Base-by-base conservation (phyloP, 2,113 vertebrate species). In the Talpa occidentalis region DNA sequence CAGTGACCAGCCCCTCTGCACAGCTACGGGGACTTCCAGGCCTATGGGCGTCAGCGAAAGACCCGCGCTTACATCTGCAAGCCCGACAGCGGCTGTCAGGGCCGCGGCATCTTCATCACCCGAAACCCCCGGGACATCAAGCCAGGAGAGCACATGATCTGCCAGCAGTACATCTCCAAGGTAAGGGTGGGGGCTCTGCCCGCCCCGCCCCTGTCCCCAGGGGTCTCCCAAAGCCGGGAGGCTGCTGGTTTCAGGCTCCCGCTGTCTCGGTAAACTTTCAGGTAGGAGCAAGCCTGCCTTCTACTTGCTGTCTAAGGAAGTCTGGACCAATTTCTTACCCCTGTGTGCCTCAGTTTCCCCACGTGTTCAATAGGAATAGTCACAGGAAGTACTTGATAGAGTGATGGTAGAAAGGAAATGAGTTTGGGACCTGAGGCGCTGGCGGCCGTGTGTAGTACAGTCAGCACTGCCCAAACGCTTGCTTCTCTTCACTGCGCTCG, bases 121-220 rank as follows among this genome's bases (percentile, higher is more conserved):
- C 96, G 94, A 4, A 98, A 97, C 6, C 88, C 97, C 0, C 97
- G 98, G 84, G 98, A 98, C 42, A 98, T 99, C 95, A 98, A 97
- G 67, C 98, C 97, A 0, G 97, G 98, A 15, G 98, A 98, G 49
- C 98, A 94, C 1, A 97, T 98, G 98, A 98, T 99, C 95, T 99
- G 98, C 40, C 98, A 99, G 97, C 98, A 98, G 52, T 99, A 99
- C 74, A 98, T 99, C 80, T 94, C 98, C 44, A 99, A 99, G 98
- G 98, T 99, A 87, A 94, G 82, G 2, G n/a, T n/a, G n/a, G n/a
- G 15, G 19, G 6, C 62, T 69, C 21, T 72, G 32, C 32, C 78
- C 40, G 10, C 42, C 1, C 1, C 32, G 7, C 49, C 56, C 26
- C 79, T 67, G 2, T 2, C 56, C 24, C 76, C 11, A 10, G 12